Percentiles rank a stretch among this genome's conserved stretches.
Evolutionary conservation across 2,888 invertebrate species (phyloP).

Genomic region (Tachina lurida): DNA sequence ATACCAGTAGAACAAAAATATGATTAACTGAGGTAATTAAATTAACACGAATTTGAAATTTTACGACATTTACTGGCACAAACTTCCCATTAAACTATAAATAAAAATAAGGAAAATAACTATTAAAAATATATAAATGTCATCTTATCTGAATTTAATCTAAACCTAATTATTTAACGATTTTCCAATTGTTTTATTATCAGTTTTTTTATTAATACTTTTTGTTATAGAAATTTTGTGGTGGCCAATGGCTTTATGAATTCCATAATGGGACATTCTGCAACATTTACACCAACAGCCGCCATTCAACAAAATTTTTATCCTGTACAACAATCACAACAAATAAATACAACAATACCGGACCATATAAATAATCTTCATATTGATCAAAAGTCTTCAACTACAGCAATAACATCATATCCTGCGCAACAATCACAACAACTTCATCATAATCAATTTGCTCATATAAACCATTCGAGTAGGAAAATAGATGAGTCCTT

Average conservation of each 20-base stretch:
- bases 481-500: conserved; percentile 40
- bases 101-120: conserved; percentile 2
- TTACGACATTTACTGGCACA: conserved; percentile 80
- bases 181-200: conserved; percentile 63
- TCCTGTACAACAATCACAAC: conserved; percentile 65
- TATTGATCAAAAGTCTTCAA: conserved; percentile 58
- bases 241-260: conserved; percentile 86
- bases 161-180: conserved; percentile 65
- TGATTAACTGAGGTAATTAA: conserved; percentile 79
- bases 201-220: conserved; percentile 1
- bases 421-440: conserved; percentile 45
- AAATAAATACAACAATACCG: conserved; percentile 56
- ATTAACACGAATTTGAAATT: conserved; percentile 81
- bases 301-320: conserved; percentile 77
- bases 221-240: conserved; percentile 84
- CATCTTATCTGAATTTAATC: conserved; percentile 41
- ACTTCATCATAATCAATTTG: conserved; percentile 27
- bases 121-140: conserved; percentile 34
- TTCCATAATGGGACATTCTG: conserved; percentile 81
- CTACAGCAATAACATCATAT: conserved; percentile 32
- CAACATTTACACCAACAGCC: conserved; percentile 81
- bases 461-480: neutral
- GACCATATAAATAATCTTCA: conserved; percentile 19
- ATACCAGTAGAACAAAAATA: conserved; percentile 64
- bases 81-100: conserved; percentile 69